Evolutionary conservation across 30 jellyfish, hydroid and myxozoan species (phyloP).

Genomic region (Chironex yamaguchii): DNA sequence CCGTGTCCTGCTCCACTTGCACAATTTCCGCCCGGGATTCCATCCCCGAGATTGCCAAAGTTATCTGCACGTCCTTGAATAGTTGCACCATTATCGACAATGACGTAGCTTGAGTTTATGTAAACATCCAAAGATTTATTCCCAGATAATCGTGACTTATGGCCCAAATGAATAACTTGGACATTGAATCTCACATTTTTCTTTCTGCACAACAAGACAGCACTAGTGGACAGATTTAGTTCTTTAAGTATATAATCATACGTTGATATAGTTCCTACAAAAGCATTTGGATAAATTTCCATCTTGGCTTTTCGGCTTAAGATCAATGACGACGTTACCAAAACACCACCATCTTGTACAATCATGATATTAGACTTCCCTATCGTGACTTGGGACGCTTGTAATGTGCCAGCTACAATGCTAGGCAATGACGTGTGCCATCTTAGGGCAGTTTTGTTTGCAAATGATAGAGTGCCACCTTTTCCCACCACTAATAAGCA

Average conservation of each 20-base stretch:
- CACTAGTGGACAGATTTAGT: too few species aligned
- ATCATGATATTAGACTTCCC: conserved; percentile 9
- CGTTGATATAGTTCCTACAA: too few species aligned
- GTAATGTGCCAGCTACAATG: conserved; percentile 3
- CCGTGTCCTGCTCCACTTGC: conserved; percentile 78
- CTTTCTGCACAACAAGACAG: too few species aligned
- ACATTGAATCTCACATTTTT: background rate
- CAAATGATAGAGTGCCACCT: conserved; percentile 1
- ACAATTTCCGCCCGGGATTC: conserved; percentile 38
- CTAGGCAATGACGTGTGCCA: conserved; percentile 1
- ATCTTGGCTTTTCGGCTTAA: too few species aligned
- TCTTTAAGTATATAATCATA: too few species aligned
- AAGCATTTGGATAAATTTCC: too few species aligned
- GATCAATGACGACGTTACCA: too few species aligned
- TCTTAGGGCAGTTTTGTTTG: background rate
- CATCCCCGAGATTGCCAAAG: too few species aligned
- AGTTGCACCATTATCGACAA: conserved; percentile 35
- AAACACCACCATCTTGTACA: too few species aligned
- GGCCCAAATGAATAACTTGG: conserved; percentile 28
- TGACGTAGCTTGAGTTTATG: conserved; percentile 19
- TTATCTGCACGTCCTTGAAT: too few species aligned
- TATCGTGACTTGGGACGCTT: conserved; percentile 9
- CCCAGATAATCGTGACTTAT: background rate
- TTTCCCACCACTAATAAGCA: conserved; percentile 21
- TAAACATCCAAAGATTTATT: conserved; percentile 7